Evolutionary conservation across 2,113 vertebrate genomes (phyloP), one percentile per base, ranked within the genome.

Genomic region (Lathamus discolor): DNA sequence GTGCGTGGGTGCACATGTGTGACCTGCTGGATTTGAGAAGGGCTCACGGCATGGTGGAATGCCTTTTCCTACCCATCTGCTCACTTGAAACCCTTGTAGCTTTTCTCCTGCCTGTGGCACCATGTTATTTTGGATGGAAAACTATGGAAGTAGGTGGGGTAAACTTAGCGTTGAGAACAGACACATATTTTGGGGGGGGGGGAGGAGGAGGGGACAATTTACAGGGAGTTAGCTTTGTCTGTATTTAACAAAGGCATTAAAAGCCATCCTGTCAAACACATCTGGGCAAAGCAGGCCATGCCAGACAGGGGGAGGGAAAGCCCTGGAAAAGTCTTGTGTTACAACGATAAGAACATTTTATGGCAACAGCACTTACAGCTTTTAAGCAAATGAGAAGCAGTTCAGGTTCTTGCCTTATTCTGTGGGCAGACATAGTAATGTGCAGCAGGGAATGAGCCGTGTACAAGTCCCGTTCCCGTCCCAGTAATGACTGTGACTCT

Each of bases 1-100:
- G 17, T 0, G 4, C 10, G 29, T 41, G 39, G 49, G 54, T 11
- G 3, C 31, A 13, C 0, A 2, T 9, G 41, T 2, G 6, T 27
- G 37, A 25, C 39, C 86, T 44, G 55, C 31, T 49, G 70, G 31
- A 6, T 61, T 51, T 55, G 57, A 43, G 48, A 43, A 64, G 29
- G 68, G 52, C 33, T 72, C 0, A 0, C 0, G 11, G 27, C 1
- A 0, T 16, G 51, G 55, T 44, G 13, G 49, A 68, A 52, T 63
- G 27, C 9, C 33, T 28, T 86, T 77, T 28, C 75, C 67, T 41
- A 46, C 22, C 11, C 35, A 9, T 19, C 24, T 29, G n/a, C 59
- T 77, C 39, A 13, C 29, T 52, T 0, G 0, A 61, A 77, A 33
- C 28, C 10, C 12, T 64, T 3, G 1, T 6, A 41, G 14, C 9